A percentile compares a stretch with the other conserved stretches of the same genome.
Evolutionary conservation across 2,888 invertebrate species (phyloP).

Genomic region (Apotomis turbidana): DNA sequence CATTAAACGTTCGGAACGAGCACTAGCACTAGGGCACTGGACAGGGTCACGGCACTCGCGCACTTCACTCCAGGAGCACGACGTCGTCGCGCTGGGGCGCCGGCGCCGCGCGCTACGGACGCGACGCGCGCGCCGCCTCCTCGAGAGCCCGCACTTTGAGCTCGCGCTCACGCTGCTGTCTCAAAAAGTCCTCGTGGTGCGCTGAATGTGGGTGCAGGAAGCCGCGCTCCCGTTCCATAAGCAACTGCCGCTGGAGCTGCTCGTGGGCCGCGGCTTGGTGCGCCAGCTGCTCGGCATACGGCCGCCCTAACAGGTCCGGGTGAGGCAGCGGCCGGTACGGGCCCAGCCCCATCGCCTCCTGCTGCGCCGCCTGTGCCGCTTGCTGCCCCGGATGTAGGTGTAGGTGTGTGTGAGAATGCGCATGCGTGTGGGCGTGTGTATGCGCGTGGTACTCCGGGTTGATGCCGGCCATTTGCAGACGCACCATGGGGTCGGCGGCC

Average conservation of each 20-base stretch:
- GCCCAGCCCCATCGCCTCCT: slow-evolving; percentile 84
- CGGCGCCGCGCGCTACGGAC: slow-evolving; percentile 66
- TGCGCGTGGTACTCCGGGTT: slow-evolving; percentile 95
- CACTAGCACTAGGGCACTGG: slow-evolving; percentile 18
- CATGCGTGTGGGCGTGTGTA: slow-evolving; percentile 95
- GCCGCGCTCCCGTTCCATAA: slow-evolving; percentile 91
- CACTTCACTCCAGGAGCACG: slow-evolving; percentile 55
- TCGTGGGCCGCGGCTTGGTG: slow-evolving; percentile 93
- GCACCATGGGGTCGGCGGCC: slow-evolving; percentile 96
- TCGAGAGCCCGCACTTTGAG: slow-evolving; percentile 93
- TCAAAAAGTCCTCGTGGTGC: slow-evolving; percentile 83
- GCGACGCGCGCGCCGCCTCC: slow-evolving; percentile 90
- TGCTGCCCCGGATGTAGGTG: slow-evolving; percentile 91
- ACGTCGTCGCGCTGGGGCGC: slow-evolving; percentile 49
- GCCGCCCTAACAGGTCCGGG: slow-evolving; percentile 90
- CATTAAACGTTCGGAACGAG: slow-evolving; percentile 44
- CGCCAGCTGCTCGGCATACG: slow-evolving; percentile 92
- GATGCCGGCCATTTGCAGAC: slow-evolving; percentile 96
- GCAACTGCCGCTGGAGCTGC: slow-evolving; percentile 92
- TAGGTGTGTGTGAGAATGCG: slow-evolving; percentile 94
- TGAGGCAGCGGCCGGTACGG: slow-evolving; percentile 88
- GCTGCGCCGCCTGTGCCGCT: slow-evolving; percentile 86
- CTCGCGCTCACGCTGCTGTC: slow-evolving; percentile 93
- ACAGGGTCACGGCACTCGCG: slow-evolving; percentile 9
- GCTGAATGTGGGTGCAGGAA: slow-evolving; percentile 80